Evolutionary conservation across 2,113 vertebrate species (phyloP).

Genomic region (Corythoichthys intestinalis): DNA sequence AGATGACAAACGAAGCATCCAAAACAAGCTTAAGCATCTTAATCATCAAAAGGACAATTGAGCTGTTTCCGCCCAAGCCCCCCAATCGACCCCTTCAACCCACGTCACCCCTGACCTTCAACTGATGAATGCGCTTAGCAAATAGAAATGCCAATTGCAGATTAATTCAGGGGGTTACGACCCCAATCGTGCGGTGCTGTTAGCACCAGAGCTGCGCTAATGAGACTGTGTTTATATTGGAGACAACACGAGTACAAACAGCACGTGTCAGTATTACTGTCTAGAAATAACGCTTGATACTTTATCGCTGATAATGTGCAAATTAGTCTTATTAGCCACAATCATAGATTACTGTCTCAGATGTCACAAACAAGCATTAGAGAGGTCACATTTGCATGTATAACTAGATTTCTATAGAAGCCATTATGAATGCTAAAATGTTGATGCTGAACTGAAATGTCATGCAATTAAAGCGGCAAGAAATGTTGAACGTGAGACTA

Average conservation of each 20-base stretch:
- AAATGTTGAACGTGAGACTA: background rate
- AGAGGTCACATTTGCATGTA: background rate
- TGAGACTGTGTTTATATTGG: conserved; percentile 24
- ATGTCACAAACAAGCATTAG: background rate
- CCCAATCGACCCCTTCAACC: conserved; percentile 10
- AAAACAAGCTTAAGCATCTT: conserved; percentile 1
- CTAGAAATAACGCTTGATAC: background rate
- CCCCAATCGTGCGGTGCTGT: conserved; percentile 38
- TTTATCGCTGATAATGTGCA: background rate
- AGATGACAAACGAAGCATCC: background rate
- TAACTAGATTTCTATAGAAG: background rate
- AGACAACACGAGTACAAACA: conserved; percentile 33
- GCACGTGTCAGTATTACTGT: background rate
- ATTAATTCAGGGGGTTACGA: conserved; percentile 45
- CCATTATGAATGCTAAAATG: background rate
- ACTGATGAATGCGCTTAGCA: conserved; percentile 55
- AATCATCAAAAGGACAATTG: conserved; percentile 18
- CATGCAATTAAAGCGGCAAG: background rate
- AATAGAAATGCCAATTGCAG: conserved; percentile 52
- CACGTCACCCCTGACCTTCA: conserved; percentile 24
- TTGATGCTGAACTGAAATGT: background rate
- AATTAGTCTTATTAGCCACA: background rate
- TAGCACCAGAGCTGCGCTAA: conserved; percentile 20
- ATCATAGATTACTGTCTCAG: background rate
- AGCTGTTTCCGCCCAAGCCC: conserved; percentile 12